Evolutionary conservation across 2,113 vertebrate genomes (phyloP).

Genomic region (Dicerorhinus sumatrensis): DNA sequence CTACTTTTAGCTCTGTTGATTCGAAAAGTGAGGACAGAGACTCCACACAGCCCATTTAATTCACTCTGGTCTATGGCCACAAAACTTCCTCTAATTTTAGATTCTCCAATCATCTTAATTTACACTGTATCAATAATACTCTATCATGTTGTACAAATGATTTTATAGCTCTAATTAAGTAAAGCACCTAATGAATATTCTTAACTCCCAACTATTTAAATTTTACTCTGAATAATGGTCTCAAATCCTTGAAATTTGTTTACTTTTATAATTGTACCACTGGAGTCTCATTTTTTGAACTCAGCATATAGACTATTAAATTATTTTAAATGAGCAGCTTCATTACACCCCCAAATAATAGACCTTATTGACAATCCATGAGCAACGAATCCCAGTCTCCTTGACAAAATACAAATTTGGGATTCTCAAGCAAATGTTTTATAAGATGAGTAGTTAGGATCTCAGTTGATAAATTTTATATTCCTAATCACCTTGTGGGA

Average conservation of each 20-base stretch:
- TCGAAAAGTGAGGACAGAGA: neutral
- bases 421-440: conserved; percentile 29
- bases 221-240: neutral
- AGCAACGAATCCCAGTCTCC: neutral
- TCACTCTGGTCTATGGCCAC: neutral
- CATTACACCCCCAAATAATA: neutral
- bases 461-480: neutral
- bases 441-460: neutral
- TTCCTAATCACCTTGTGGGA: neutral
- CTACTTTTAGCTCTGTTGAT: conserved; percentile 3
- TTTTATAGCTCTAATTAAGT: conserved; percentile 50
- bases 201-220: conserved; percentile 49
- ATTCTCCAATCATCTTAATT: conserved; percentile 23
- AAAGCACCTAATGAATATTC: conserved; percentile 50
- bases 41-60: neutral
- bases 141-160: neutral
- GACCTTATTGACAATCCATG: neutral
- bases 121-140: neutral
- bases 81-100: neutral
- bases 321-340: conserved; percentile 29
- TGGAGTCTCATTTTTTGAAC: conserved; percentile 48
- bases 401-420: neutral
- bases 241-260: conserved; percentile 51
- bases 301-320: conserved; percentile 50
- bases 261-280: conserved; percentile 63